Percentiles rank a stretch among this genome's conserved stretches.
These are phyloP conservation scores for Chitala chitala DNA, from an alignment of 2,113 vertebrate genomes.

Conservation along the genomic window DNA sequence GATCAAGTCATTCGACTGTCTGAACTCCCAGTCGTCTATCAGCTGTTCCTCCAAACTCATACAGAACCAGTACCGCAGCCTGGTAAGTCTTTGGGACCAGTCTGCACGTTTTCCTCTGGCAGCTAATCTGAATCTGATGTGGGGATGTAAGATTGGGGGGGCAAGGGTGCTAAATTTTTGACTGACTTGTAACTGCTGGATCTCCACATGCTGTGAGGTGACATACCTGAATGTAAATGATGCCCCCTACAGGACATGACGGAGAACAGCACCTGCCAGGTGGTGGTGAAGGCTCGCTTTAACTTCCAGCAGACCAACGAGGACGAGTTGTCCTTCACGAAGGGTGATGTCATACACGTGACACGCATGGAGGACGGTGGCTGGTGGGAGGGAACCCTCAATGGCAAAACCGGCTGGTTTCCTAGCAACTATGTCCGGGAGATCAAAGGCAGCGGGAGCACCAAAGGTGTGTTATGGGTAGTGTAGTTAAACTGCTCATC, in stretches of 20 bases:
- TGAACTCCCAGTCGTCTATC: conserved; percentile 81
- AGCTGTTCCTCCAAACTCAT: conserved; percentile 85
- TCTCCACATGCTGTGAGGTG: too few species aligned
- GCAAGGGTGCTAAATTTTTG: too few species aligned
- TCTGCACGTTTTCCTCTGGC: background rate
- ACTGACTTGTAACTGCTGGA: background rate
- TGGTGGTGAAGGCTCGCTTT: conserved; percentile 91
- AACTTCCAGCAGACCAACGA: conserved; percentile 97
- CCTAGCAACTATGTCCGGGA: conserved; percentile 97
- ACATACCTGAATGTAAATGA: too few species aligned
- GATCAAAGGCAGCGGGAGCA: conserved; percentile 83
- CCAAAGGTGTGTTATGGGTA: conserved; percentile 44
- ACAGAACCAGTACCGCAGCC: conserved; percentile 92
- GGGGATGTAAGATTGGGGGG: too few species aligned
- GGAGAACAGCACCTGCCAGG: conserved; percentile 81
- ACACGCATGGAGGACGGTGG: conserved; percentile 92
- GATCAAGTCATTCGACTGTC: conserved; percentile 92
- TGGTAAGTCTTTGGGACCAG: conserved; percentile 68
- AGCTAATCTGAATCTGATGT: background rate
- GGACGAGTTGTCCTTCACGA: conserved; percentile 90
- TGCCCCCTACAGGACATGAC: conserved; percentile 83
- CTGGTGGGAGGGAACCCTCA: conserved; percentile 92
- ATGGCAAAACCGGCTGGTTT: conserved; percentile 91
- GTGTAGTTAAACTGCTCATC: background rate
- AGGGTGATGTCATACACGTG: conserved; percentile 91